Evolutionary conservation across 2,113 vertebrate genomes (phyloP), one percentile per base, ranked within the genome.

Genomic region (Salvelinus alpinus): DNA sequence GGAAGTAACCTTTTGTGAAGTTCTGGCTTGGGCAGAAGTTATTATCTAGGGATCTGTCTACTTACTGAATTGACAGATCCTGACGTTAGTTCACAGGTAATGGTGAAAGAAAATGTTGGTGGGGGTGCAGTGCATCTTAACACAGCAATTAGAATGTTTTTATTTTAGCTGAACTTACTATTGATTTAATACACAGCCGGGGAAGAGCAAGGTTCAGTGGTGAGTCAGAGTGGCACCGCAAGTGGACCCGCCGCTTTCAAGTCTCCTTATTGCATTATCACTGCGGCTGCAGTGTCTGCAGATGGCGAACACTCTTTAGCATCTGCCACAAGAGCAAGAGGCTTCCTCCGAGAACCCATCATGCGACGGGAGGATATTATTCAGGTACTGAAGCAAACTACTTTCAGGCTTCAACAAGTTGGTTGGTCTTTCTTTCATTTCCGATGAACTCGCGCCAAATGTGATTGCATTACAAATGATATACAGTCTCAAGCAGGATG

Each of bases 241-340:
- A 24, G 12, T 25, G 54, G 24, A 18, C 65, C 72, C 9, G 29
- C 12, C 47, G 12, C 44, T 77, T 70, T 77, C 65, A 73, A 60
- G n/a, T 48, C 70, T 51, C 75, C 47, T 71, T 38, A 72, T 62
- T 75, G 48, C n/a, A 68, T 74, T 60, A 66, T 27, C 31, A 71
- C 48, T 62, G 29, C 20, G 34, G 27, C 38, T 47, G 54, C 64
- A 68, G 34, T 44, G 57, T 34, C 57, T 74, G 75, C 60, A 66
- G 73, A 75, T 73, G 31, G 25, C 25, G 12, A 68, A 69, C 54
- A 5, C 29, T 25, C 29, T 38, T 13, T 22, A 16, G 44, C n/a
- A 72, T 76, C n/a, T 73, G 31, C 31, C 34, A 31, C 67, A 31
- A 11, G 59, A 66, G 64, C 74, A 13, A 18, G 65, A 18, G 9